Conservation (phyloP, 2,113 vertebrate genomes). For the Panurus biarmicus region DNA sequence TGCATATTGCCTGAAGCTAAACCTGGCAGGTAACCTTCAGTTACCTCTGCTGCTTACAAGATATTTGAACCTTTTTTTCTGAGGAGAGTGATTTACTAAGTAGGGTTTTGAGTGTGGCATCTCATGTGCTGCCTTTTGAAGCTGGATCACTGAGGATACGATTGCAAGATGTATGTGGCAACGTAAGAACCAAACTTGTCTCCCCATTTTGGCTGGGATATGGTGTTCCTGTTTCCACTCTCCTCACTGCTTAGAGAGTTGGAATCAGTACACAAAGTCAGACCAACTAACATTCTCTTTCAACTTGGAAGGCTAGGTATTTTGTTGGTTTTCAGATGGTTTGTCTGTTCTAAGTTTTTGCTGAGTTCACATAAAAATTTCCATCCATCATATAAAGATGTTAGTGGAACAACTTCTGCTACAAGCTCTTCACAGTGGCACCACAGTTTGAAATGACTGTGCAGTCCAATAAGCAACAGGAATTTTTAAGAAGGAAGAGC, state of each 20-base stretch:
- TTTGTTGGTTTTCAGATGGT: not conserved
- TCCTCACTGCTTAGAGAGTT: not conserved
- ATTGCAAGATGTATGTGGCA: not conserved
- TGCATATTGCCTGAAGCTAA: not conserved
- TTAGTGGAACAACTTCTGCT: not conserved
- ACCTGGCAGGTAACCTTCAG: not conserved
- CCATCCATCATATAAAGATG: not conserved
- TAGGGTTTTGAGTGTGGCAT: not conserved
- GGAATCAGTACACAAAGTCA: not conserved
- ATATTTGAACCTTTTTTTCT: not conserved
- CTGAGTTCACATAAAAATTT: not conserved
- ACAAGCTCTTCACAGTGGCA: not conserved
- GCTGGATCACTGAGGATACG: fast-evolving
- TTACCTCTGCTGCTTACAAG: not conserved
- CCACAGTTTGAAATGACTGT: not conserved
- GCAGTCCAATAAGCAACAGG: not conserved
- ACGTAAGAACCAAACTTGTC: not conserved
- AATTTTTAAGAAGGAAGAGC: not conserved
- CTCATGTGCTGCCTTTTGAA: not conserved
- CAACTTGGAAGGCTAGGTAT: not conserved
- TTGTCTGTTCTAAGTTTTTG: not conserved
- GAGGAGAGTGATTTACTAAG: not conserved
- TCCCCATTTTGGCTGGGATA: not conserved
- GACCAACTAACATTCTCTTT: not conserved
- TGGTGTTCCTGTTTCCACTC: not conserved